Evolutionary conservation across 2,113 vertebrate genomes (phyloP).

Genomic region (Balaeniceps rex): DNA sequence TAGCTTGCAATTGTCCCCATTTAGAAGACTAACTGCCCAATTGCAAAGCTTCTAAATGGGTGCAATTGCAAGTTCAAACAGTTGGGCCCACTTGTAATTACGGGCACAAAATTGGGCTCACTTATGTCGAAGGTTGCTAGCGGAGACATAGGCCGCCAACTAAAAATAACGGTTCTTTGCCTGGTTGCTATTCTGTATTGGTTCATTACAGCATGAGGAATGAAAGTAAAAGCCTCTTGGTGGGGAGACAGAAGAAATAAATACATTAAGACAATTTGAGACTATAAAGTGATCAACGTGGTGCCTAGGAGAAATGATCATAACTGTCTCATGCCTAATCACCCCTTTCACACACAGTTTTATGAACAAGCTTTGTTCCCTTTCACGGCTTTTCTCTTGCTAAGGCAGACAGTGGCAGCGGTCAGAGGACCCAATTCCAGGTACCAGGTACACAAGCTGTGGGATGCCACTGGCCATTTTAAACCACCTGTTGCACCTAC

Average conservation of each 20-base stretch:
- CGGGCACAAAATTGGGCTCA: slow-evolving; percentile 16
- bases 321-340: neutral
- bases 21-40: slow-evolving; percentile 63
- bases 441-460: neutral
- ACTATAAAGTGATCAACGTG: neutral
- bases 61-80: slow-evolving; percentile 58
- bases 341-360: neutral
- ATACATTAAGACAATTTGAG: slow-evolving; percentile 17
- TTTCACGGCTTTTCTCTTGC: neutral
- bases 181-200: neutral
- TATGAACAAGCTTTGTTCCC: neutral
- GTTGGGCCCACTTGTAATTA: slow-evolving; percentile 35
- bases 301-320: neutral
- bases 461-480: neutral
- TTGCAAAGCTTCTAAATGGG: slow-evolving; percentile 50
- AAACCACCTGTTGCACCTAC: neutral
- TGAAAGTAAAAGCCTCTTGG: neutral
- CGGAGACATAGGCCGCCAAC: neutral
- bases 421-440: neutral
- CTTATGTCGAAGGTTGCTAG: neutral
- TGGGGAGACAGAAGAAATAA: neutral
- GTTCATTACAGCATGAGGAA: neutral
- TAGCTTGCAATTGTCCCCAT: slow-evolving; percentile 54
- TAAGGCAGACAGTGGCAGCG: neutral
- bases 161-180: neutral